Conservation (phyloP, 2,888 invertebrate genomes). For the Synergus itoensis region DNA sequence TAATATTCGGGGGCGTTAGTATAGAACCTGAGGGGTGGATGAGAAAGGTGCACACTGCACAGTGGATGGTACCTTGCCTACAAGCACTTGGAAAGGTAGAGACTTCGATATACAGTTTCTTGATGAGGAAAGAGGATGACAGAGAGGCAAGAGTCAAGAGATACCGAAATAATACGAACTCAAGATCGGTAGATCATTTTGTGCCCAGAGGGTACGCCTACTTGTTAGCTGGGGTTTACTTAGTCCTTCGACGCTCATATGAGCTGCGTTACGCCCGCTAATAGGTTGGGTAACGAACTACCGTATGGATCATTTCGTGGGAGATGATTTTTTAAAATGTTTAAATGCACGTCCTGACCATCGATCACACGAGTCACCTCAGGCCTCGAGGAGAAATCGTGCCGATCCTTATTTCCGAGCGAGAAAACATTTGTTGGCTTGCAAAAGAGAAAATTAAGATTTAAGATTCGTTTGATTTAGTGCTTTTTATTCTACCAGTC, state of each 20-base stretch:
- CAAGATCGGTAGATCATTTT: conserved; percentile 75
- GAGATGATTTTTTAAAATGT: conserved; percentile 40
- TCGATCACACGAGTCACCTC: conserved; percentile 47
- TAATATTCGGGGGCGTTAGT: conserved; percentile 77
- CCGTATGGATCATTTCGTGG: conserved; percentile 60
- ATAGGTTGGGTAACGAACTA: conserved; percentile 76
- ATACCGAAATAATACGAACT: conserved; percentile 64
- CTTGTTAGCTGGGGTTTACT: conserved; percentile 76
- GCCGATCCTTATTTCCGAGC: not conserved
- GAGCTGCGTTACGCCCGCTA: conserved; percentile 76
- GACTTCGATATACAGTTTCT: conserved; percentile 25
- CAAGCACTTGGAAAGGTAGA: conserved; percentile 41
- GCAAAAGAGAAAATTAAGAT: conserved; percentile 25
- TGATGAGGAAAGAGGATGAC: conserved; percentile 30
- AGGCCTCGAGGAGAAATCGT: conserved; percentile 35
- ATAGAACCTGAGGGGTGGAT: conserved; percentile 51
- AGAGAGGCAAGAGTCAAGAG: conserved; percentile 51
- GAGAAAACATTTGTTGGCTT: conserved; percentile 38
- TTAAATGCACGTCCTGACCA: conserved; percentile 44
- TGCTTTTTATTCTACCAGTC: not conserved
- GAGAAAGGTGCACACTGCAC: conserved; percentile 46
- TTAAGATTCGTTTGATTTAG: not conserved
- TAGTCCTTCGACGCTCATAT: conserved; percentile 69
- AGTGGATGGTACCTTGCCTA: conserved; percentile 50
- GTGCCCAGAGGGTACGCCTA: conserved; percentile 73